Base-by-base conservation (phyloP, 2,888 invertebrate genomes). In the Tenthredo distinguenda region DNA sequence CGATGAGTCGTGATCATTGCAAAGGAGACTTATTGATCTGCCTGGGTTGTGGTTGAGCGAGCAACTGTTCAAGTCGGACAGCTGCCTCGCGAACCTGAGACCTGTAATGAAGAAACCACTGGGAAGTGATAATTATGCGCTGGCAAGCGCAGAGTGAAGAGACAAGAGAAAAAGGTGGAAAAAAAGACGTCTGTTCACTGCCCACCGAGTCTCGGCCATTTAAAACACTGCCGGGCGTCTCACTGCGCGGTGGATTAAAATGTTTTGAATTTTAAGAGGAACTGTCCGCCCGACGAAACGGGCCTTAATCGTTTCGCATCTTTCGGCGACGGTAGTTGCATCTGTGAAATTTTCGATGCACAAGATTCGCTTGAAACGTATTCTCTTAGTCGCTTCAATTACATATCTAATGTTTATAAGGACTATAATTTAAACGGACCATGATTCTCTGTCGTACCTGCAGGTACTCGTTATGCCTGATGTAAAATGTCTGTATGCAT, bases 241-340 rank as follows among this genome's bases (percentile, higher is more conserved):
- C 72, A 74, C 72, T 74, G 58, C n/a, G 62, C 12, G 62, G 10
- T n/a, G 74, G 84, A 84, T 84, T 84, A 84, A 84, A 84, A 84
- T 84, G 74, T 84, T 84, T 74, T 84, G 84, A 84, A 84, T 84
- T 84, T 84, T 84, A 84, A 84, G 74, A 76, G 76, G 74, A 43
- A 74, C 81, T 81, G 81, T 81, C 81, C 34, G 62, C 58, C 37
- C 12, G 37, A 55, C 62, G 34, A 81, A 81, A 37, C 58, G n/a
- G 12, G 21, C 81, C 81, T 62, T 26, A 62, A 62, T 62, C 62
- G 58, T 62, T 62, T 40, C 62, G 21, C 58, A 40, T 58, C n/a
- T 21, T 10, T 31, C 62, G 62, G 62, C 34, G 9, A 77, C 31
- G 50, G 50, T 77, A 43, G 76, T 76, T 76, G 26, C 76, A 77